Conservation (phyloP, 2,888 invertebrate genomes). For the Orthosia gracilis region DNA sequence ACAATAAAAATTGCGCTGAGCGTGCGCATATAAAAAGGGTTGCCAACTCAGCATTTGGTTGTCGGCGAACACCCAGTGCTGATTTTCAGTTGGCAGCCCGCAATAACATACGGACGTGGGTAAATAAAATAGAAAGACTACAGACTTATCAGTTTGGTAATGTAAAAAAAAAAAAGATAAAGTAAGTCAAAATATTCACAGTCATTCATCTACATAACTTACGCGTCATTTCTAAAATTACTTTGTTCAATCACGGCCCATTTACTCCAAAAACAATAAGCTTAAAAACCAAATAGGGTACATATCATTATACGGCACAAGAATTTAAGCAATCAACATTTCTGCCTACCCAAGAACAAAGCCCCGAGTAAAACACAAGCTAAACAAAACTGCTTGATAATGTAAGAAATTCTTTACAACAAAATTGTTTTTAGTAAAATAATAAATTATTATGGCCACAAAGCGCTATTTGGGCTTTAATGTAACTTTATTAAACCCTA, state of each 20-base stretch:
- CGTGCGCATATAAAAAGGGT: too few relatives aligned
- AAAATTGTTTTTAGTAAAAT: constrained; percentile 48
- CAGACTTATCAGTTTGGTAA: too few relatives aligned
- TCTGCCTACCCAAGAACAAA: constrained; percentile 9
- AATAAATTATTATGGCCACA: constrained; percentile 48
- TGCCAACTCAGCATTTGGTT: too few relatives aligned
- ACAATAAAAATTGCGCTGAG: too few relatives aligned
- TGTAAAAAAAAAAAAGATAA: neutral
- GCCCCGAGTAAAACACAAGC: constrained; percentile 10
- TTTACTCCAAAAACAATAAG: neutral
- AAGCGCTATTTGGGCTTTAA: constrained; percentile 43
- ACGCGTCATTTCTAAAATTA: neutral
- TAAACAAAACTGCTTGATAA: constrained; percentile 34
- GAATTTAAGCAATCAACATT: constrained; percentile 8
- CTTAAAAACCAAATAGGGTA: neutral
- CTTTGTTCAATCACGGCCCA: neutral
- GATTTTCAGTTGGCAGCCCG: too few relatives aligned
- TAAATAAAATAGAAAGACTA: too few relatives aligned
- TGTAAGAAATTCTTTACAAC: constrained; percentile 46
- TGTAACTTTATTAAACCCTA: constrained; percentile 58
- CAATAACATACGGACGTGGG: too few relatives aligned
- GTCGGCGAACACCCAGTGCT: too few relatives aligned
- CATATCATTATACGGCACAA: neutral
- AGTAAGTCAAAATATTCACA: neutral
- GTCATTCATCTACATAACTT: neutral